These are phyloP conservation scores for Bacillus rossius DNA, from an alignment of 1,140 invertebrate species.

Conservation along the genomic window DNA sequence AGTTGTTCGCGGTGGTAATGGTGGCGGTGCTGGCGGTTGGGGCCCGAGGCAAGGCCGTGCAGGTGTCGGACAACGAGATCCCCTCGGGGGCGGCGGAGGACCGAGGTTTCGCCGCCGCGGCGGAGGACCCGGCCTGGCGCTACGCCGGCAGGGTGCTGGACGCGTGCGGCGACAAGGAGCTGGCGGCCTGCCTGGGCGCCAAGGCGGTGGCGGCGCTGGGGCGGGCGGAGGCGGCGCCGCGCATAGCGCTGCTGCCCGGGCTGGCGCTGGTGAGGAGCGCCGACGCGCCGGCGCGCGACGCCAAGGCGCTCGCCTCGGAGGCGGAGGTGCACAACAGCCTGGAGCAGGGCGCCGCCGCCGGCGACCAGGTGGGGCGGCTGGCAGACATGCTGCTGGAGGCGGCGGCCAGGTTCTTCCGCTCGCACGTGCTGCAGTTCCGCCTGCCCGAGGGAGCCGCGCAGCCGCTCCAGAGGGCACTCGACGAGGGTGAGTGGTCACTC, in stretches of 20 bases:
- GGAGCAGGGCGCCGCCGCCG: constrained; percentile 41
- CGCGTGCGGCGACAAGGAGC: constrained; percentile 36
- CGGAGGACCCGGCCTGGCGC: neutral
- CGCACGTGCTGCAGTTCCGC: constrained; percentile 54
- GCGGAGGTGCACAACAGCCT: constrained; percentile 45
- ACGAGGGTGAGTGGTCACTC: constrained; percentile 58
- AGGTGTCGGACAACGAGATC: neutral
- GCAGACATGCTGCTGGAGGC: constrained; percentile 49
- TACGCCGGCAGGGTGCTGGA: constrained; percentile 24
- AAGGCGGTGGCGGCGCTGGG: constrained; percentile 50
- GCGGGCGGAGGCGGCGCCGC: constrained; percentile 49
- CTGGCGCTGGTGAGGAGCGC: constrained; percentile 48
- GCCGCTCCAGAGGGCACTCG: constrained; percentile 49
- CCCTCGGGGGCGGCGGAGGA: too few relatives aligned
- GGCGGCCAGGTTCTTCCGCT: constrained; percentile 48
- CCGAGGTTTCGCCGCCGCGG: too few relatives aligned
- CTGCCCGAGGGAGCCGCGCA: constrained; percentile 47
- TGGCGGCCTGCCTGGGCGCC: constrained; percentile 51
- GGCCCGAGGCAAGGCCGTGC: neutral
- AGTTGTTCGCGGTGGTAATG: neutral
- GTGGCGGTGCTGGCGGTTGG: neutral
- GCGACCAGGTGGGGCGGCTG: constrained; percentile 45
- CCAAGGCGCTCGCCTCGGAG: constrained; percentile 45
- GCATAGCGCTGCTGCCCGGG: constrained; percentile 51
- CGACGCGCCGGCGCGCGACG: constrained; percentile 35